These are phyloP conservation scores for Listronotus oregonensis DNA, from an alignment of 1,140 invertebrate species.

Conservation along the genomic window DNA sequence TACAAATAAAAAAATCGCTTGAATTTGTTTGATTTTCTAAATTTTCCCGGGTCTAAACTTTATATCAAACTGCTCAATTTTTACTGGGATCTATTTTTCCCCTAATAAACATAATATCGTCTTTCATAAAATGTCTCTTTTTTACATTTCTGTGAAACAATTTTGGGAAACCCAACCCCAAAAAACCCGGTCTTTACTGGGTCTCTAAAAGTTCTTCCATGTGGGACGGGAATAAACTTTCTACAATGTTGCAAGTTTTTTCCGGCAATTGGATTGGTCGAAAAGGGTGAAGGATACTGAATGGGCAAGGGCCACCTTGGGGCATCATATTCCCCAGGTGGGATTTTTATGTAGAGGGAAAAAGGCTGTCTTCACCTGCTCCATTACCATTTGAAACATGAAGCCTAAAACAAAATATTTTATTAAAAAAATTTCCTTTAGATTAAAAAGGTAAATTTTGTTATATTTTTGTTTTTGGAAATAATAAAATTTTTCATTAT, in stretches of 20 bases:
- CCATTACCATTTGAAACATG: constrained; percentile 95
- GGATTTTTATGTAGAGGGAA: constrained; percentile 92
- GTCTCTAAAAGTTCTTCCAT: constrained; percentile 94
- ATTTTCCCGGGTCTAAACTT: neutral
- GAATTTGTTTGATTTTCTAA: too few species aligned
- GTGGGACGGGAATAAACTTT: constrained; percentile 91
- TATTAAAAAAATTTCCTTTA: too few species aligned
- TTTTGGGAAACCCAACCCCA: constrained; percentile 92
- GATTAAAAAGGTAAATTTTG: too few species aligned
- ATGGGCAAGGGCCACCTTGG: constrained; percentile 91
- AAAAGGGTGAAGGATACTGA: constrained; percentile 92
- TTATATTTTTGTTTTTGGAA: too few species aligned
- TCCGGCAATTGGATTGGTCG: constrained; percentile 82
- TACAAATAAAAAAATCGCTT: too few species aligned
- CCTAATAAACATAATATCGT: constrained; percentile 89
- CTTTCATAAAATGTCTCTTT: constrained; percentile 87
- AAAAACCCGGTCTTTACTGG: constrained; percentile 84
- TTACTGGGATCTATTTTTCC: constrained; percentile 93
- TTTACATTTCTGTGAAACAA: constrained; percentile 93
- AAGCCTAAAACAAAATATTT: constrained; percentile 73
- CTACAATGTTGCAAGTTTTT: constrained; percentile 84
- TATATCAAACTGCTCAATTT: constrained; percentile 79
- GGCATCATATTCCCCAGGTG: constrained; percentile 93
- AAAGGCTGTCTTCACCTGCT: constrained; percentile 89
- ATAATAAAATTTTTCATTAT: too few species aligned